Conservation (phyloP, 2,113 vertebrate genomes). For the Motacilla alba region DNA sequence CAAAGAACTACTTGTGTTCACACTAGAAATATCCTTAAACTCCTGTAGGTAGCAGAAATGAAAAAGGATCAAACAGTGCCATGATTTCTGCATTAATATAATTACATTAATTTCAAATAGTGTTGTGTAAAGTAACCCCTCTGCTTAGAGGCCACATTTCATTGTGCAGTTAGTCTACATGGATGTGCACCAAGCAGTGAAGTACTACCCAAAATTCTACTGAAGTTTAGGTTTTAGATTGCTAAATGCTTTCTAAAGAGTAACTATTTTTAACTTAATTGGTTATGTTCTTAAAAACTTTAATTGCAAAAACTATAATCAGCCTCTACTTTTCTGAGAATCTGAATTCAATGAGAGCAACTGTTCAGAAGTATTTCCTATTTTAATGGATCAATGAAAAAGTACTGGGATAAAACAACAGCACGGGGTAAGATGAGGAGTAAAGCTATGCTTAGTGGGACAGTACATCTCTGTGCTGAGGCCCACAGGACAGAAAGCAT, state of each 20-base stretch:
- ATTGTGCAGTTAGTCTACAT: background rate
- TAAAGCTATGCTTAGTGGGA: background rate
- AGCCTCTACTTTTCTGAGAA: background rate
- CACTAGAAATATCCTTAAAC: background rate
- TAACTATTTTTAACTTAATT: background rate
- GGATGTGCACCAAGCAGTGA: background rate
- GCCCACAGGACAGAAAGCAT: background rate
- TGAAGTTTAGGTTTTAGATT: background rate
- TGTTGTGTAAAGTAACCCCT: background rate
- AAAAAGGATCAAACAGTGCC: background rate
- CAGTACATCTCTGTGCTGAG: background rate
- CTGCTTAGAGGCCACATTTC: background rate
- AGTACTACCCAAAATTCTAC: background rate
- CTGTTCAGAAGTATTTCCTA: background rate
- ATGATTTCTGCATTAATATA: background rate
- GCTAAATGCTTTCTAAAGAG: background rate
- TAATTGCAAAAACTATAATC: background rate
- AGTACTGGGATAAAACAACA: background rate
- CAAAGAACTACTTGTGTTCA: background rate
- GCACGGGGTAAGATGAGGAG: background rate
- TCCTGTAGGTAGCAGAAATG: background rate
- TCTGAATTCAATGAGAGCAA: background rate
- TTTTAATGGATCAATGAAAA: background rate
- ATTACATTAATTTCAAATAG: background rate
- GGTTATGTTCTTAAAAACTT: background rate